Evolutionary conservation across 1,140 invertebrate genomes (phyloP).

Genomic region (Sycobia sp.): DNA sequence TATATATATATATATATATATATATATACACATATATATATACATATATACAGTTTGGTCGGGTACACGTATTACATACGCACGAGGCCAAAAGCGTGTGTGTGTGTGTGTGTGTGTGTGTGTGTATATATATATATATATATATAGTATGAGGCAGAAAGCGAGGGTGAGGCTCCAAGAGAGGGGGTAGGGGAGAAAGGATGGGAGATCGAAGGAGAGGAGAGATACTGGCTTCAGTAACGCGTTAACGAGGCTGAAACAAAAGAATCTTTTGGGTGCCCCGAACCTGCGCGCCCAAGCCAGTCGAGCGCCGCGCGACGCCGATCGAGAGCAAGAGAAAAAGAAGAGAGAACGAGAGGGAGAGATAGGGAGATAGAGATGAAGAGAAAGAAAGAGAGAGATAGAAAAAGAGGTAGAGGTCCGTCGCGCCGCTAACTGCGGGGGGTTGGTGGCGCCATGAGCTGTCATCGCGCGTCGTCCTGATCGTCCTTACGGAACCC

Average conservation of each 20-base stretch:
- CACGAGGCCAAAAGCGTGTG: too few species aligned
- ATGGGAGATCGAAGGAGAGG: background rate
- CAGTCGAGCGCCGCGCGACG: background rate
- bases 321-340: background rate
- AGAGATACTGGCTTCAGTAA: slow-evolving; percentile 49
- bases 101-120: too few species aligned
- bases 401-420: slow-evolving; percentile 24
- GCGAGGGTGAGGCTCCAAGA: too few species aligned
- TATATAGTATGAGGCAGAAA: too few species aligned
- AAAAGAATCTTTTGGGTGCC: slow-evolving; percentile 53
- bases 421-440: slow-evolving; percentile 48
- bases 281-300: background rate
- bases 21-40: too few species aligned
- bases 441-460: slow-evolving; percentile 60
- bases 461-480: slow-evolving; percentile 60
- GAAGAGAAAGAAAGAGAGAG: background rate
- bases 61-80: too few species aligned
- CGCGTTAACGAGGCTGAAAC: slow-evolving; percentile 61
- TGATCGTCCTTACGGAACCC: slow-evolving; percentile 10
- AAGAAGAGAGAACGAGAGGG: background rate
- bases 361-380: background rate
- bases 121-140: too few species aligned
- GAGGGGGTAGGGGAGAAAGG: background rate
- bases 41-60: too few species aligned
- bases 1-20: too few species aligned